A percentile compares a stretch with the other conserved stretches of the same genome.
Conservation (phyloP, 2,797 vertebrate genomes). For the Chelon auratus region DNA sequence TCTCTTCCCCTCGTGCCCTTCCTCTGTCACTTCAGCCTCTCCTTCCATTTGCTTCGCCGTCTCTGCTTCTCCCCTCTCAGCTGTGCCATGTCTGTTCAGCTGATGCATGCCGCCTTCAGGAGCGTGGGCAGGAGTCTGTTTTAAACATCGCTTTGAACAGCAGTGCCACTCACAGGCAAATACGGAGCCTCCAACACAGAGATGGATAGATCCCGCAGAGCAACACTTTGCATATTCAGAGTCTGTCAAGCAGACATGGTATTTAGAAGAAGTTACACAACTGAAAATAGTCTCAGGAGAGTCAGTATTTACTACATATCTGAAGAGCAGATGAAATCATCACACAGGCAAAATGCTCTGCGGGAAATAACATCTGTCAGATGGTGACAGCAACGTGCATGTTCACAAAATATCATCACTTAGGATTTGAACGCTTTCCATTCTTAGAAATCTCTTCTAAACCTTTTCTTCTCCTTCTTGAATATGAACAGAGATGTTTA, state of each 20-base stretch:
- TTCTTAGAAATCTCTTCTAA: neutral
- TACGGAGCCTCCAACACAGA: constrained; percentile 17
- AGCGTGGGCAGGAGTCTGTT: constrained; percentile 24
- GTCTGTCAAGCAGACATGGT: constrained; percentile 27
- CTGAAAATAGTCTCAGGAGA: constrained; percentile 24
- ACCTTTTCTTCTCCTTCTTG: neutral
- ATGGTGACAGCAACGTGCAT: constrained; percentile 6
- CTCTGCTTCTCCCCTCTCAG: constrained; percentile 22
- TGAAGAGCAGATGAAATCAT: constrained; percentile 23
- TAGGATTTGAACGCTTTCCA: neutral
- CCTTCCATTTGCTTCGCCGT: constrained; percentile 35
- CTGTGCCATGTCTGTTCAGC: constrained; percentile 15
- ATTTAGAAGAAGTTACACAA: constrained; percentile 37
- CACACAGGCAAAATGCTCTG: constrained; percentile 7
- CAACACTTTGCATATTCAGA: constrained; percentile 32
- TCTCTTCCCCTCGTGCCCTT: constrained; percentile 8
- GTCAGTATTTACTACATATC: constrained; percentile 15
- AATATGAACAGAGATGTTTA: neutral
- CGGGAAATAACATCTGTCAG: constrained; percentile 3
- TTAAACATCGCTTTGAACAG: constrained; percentile 42
- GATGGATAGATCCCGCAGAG: constrained; percentile 29
- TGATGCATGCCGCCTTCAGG: constrained; percentile 29
- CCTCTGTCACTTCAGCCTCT: constrained; percentile 33
- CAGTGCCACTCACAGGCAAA: constrained; percentile 39
- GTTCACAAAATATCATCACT: neutral